phyloP scores from a whole-genome alignment of 2,888 invertebrate species.

The Seira musarum region DNA sequence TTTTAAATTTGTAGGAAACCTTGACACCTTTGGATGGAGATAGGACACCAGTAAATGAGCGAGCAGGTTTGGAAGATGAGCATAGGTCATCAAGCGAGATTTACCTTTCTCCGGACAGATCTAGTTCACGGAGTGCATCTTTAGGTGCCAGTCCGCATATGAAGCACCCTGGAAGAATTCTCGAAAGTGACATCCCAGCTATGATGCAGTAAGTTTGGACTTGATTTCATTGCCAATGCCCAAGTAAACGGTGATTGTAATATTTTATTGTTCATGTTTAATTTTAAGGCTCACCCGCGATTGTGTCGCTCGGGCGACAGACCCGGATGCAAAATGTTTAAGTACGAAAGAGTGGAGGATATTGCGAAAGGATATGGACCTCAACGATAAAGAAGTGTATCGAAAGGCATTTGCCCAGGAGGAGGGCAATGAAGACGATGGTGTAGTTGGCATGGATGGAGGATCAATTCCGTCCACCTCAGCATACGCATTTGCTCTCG shows the following conservation, averaged over 20 bases:
- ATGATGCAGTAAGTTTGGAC: conserved; percentile 54
- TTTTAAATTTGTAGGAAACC: no score
- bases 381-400: conserved; percentile 53
- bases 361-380: conserved; percentile 61
- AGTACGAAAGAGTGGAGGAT: conserved; percentile 64
- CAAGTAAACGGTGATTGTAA: neutral
- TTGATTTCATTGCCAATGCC: neutral
- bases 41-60: conserved; percentile 62
- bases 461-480: conserved; percentile 30
- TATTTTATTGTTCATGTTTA: conserved; percentile 9
- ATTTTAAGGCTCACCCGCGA: conserved; percentile 65
- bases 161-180: conserved; percentile 61
- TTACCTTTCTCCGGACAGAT: neutral
- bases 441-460: conserved; percentile 46
- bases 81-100: neutral
- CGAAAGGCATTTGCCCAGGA: conserved; percentile 61
- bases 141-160: conserved; percentile 25
- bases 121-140: conserved; percentile 24
- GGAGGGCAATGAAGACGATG: conserved; percentile 67
- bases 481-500: conserved; percentile 57
- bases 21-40: conserved; percentile 63
- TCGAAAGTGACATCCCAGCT: conserved; percentile 47
- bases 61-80: no score
- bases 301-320: conserved; percentile 40
- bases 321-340: conserved; percentile 61